Conservation (phyloP, 53 echinoderm and acorn worm species). For the Paracentrotus lividus region DNA sequence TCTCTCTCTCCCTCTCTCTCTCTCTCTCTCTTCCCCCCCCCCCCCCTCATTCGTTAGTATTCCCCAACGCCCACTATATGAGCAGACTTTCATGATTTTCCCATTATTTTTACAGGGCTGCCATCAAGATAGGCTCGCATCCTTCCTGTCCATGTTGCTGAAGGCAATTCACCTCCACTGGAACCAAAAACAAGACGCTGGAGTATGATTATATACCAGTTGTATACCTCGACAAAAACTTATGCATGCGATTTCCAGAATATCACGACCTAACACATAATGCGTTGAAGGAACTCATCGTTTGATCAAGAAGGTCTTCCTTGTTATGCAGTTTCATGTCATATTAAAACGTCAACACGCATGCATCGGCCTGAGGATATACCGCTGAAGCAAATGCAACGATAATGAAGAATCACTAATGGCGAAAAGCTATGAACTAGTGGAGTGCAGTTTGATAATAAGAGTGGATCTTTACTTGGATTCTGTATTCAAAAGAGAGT, state of each 20-base stretch:
- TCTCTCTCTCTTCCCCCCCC: neutral
- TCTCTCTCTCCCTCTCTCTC: neutral
- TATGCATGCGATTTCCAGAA: neutral
- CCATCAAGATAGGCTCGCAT: neutral
- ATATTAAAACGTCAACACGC: conserved; percentile 23
- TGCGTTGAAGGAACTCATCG: neutral
- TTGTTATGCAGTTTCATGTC: neutral
- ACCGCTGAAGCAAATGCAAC: neutral
- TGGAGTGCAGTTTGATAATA: neutral
- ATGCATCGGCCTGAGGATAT: neutral
- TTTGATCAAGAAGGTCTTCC: too few species aligned
- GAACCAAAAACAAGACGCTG: neutral
- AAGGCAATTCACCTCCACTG: conserved; percentile 29
- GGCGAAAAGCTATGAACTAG: neutral
- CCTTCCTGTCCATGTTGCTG: too few species aligned
- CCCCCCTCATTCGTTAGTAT: neutral
- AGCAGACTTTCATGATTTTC: conserved; percentile 1
- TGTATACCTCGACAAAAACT: neutral
- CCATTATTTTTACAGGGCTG: neutral
- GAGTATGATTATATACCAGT: neutral
- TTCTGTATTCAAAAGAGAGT: neutral
- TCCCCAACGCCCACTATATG: neutral
- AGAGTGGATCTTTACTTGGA: neutral
- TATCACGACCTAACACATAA: neutral
- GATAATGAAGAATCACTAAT: neutral